Evolutionary conservation across 2,797 vertebrate species (phyloP).

Genomic region (Astyanax mexicanus): DNA sequence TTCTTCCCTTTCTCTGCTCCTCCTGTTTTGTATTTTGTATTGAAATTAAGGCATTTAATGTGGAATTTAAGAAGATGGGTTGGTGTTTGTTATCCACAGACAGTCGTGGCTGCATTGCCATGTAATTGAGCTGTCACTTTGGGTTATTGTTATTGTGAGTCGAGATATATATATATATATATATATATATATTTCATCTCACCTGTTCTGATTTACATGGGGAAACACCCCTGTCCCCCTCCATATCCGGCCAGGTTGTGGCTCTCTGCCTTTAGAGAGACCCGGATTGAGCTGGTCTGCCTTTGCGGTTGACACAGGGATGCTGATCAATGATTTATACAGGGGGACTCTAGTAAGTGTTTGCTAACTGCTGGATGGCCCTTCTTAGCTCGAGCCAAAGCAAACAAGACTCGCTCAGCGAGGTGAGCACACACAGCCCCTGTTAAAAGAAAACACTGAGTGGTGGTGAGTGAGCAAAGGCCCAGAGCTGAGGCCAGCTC

Average conservation of each 20-base stretch:
- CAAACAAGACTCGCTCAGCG: conserved; percentile 55
- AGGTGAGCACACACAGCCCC: conserved; percentile 54
- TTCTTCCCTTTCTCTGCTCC: not conserved
- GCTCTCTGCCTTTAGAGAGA: conserved; percentile 8
- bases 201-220: conserved; percentile 43
- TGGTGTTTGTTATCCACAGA: conserved; percentile 46
- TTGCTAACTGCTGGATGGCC: conserved; percentile 71
- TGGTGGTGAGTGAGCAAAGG: conserved; percentile 53
- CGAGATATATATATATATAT: too few relatives aligned
- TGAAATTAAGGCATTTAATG: conserved; percentile 68
- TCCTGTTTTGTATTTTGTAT: conserved; percentile 54
- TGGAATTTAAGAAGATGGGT: conserved; percentile 63
- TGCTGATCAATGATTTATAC: conserved; percentile 65
- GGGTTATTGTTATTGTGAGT: conserved; percentile 42
- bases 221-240: conserved; percentile 7
- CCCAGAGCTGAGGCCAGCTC: conserved; percentile 43
- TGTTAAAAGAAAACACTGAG: conserved; percentile 59
- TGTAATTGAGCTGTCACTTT: conserved; percentile 34
- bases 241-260: conserved; percentile 27
- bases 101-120: conserved; percentile 32
- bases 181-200: too few relatives aligned
- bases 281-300: conserved; percentile 42
- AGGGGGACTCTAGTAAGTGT: conserved; percentile 65
- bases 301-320: conserved; percentile 33
- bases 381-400: conserved; percentile 63